A percentile compares a stretch with the other conserved stretches of the same genome.
These are phyloP conservation scores for Anas capensis DNA, from an alignment of 2,797 vertebrate species.

Conservation along the genomic window DNA sequence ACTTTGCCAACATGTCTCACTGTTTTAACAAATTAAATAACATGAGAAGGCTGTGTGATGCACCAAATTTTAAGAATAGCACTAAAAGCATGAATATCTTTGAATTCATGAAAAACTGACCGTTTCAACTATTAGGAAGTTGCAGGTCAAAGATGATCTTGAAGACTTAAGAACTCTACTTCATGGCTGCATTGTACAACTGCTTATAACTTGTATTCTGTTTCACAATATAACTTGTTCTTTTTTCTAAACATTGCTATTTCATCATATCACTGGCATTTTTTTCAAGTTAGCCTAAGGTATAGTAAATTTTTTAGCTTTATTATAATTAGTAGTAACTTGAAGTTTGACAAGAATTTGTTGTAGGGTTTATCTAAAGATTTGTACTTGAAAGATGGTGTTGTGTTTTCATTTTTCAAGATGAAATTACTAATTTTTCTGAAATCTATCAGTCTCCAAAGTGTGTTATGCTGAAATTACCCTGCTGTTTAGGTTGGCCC, in stretches of 20 bases:
- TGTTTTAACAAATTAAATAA: not conserved
- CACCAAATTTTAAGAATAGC: not conserved
- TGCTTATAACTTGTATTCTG: not conserved
- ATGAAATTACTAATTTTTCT: not conserved
- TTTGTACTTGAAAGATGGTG: no score
- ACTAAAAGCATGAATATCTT: not conserved
- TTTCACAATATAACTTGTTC: not conserved
- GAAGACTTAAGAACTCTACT: not conserved
- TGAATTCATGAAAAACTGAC: not conserved
- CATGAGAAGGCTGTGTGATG: not conserved
- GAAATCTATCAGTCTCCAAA: not conserved
- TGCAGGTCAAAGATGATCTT: not conserved
- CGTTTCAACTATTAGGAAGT: not conserved
- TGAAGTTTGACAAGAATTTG: not conserved
- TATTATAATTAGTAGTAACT: not conserved
- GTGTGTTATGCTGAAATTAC: not conserved
- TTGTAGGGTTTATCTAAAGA: not conserved
- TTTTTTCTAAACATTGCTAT: accelerated
- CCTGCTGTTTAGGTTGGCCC: not conserved
- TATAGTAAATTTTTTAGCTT: not conserved
- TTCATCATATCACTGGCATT: not conserved
- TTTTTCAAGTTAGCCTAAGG: not conserved
- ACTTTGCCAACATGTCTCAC: not conserved
- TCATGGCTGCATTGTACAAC: not conserved
- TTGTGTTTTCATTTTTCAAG: not conserved